Conservation (phyloP, 1,140 invertebrate genomes). For the Hypsibius dujardini region DNA sequence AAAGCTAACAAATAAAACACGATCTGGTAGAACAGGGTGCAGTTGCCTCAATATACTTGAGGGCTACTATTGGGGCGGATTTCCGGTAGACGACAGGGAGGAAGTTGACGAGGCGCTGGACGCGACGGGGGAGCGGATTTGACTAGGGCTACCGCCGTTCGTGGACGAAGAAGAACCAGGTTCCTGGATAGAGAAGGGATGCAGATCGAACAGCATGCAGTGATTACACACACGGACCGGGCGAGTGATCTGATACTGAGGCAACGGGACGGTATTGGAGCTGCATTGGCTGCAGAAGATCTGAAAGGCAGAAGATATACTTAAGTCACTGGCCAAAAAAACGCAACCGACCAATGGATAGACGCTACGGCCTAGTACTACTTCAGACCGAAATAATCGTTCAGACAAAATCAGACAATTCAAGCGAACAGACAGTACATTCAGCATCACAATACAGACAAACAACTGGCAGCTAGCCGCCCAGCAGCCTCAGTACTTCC, state of each 20-base stretch:
- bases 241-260: conserved; percentile 71
- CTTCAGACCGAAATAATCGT: neutral
- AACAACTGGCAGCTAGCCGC: conserved; percentile 12
- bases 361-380: neutral
- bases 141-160: too few species aligned
- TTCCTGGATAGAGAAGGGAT: neutral
- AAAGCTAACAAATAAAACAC: too few species aligned
- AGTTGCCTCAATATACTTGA: too few species aligned
- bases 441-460: neutral
- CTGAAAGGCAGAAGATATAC: conserved; percentile 37
- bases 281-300: conserved; percentile 87
- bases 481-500: conserved; percentile 18
- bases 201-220: conserved; percentile 47
- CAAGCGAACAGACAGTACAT: conserved; percentile 7
- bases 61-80: too few species aligned
- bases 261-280: conserved; percentile 72
- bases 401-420: conserved; percentile 17
- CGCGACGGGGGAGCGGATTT: too few species aligned
- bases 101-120: neutral
- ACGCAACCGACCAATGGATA: neutral
- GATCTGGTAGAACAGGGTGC: too few species aligned
- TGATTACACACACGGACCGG: conserved; percentile 84
- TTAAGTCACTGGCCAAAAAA: conserved; percentile 10
- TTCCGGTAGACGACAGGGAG: neutral
- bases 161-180: too few species aligned